These are phyloP conservation scores for Drosophila melanica DNA, from an alignment of 1,140 invertebrate genomes.

Conservation along the genomic window DNA sequence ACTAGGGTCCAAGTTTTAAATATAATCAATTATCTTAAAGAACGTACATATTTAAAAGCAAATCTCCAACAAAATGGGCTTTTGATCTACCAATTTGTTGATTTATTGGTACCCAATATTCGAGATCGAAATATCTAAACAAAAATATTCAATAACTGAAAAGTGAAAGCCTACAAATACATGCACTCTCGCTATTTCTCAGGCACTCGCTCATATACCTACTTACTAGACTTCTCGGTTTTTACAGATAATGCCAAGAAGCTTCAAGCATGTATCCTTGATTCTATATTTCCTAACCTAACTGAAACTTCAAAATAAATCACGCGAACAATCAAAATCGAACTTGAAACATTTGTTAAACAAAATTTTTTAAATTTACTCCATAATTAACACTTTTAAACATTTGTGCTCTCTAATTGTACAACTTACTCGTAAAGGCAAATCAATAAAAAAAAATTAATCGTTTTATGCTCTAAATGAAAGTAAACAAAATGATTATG, in stretches of 20 bases:
- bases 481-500: conserved; percentile 66
- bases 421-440: conserved; percentile 69
- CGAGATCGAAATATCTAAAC: conserved; percentile 33
- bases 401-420: conserved; percentile 81
- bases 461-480: conserved; percentile 73
- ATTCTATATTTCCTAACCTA: conserved; percentile 65
- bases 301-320: conserved; percentile 44
- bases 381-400: conserved; percentile 72
- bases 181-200: conserved; percentile 28
- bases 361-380: conserved; percentile 74
- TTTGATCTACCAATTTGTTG: conserved; percentile 45
- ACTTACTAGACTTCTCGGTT: conserved; percentile 18
- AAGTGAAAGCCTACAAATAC: conserved; percentile 4
- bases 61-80: conserved; percentile 26
- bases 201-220: conserved; percentile 20
- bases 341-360: conserved; percentile 73
- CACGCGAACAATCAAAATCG: conserved; percentile 75
- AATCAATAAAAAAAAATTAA: conserved; percentile 68
- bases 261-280: conserved; percentile 46
- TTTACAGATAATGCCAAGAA: conserved; percentile 36
- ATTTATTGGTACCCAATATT: conserved; percentile 60
- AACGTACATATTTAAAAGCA: conserved; percentile 53
- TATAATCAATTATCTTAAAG: conserved; percentile 58
- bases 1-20: conserved; percentile 82
- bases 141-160: conserved; percentile 20